Base-by-base conservation (phyloP, 2,888 invertebrate genomes). In the Zootermopsis nevadensis region DNA sequence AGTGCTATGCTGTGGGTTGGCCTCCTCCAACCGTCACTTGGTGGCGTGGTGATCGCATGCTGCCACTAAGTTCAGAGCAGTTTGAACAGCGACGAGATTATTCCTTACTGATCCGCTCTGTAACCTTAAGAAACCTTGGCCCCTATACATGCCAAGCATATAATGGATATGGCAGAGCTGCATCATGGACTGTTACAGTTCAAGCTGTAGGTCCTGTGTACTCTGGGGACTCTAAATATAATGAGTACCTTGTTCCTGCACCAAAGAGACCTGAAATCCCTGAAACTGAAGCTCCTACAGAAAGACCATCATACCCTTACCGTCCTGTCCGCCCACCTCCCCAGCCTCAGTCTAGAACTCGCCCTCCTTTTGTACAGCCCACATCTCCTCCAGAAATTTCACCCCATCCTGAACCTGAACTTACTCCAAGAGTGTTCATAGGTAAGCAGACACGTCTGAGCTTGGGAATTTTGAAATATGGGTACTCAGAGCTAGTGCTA, bases 91-190 rank as follows among this genome's bases (percentile, higher is more conserved):
- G 93, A 84, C 91, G 93, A 81, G 96, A 95, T 87, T 94, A 93
- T 89, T 93, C 95, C 1, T 91, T 98, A 76, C 91, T 93, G 84
- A 95, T 98, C 87, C 91, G 93, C 81, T 90, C 93, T 1, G 93
- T 98, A 24, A 91, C 93, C 55, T 87, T 94, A 31, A 92, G 93
- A 10, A 95, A 95, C 87, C 92, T 97, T 81, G 98, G 98, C 7
- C 92, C 94, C 80, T 98, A 98, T 90, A 95, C 94, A 10, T 98
- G 98, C 88, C 95, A 96, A 87, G 98, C 96, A 7, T 98, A 95
- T 89, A 98, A 98, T 88, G 96, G 96, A 2, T 88, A 93, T 15
- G 94, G 94, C 22, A 93, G 93, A 86, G 94, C 97, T 8, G 94
- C 94, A 0, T 94, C 95, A 77, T 95, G 95, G 93, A 92, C 94